Conservation (phyloP, 2,113 vertebrate species). For the Urocolius indicus region DNA sequence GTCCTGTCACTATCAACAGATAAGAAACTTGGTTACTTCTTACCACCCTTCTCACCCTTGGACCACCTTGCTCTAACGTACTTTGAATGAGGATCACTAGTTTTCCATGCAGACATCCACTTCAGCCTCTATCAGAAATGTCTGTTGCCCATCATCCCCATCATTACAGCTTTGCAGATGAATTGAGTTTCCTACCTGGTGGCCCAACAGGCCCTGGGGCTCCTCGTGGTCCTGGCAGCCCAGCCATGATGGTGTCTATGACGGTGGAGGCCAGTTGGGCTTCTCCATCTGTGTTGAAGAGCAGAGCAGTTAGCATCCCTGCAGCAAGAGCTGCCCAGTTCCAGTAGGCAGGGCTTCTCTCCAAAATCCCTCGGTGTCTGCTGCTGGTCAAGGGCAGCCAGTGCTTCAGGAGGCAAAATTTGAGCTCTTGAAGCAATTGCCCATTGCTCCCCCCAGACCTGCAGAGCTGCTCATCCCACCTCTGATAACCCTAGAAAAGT, state of each 20-base stretch:
- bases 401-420: not conserved
- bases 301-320: not conserved
- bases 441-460: not conserved
- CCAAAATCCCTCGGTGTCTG: not conserved
- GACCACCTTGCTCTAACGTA: not conserved
- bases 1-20: not conserved
- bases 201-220: slow-evolving; percentile 75
- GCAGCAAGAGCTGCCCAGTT: not conserved
- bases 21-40: not conserved
- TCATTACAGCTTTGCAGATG: not conserved
- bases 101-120: not conserved
- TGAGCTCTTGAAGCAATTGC: not conserved
- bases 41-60: not conserved
- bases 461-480: not conserved
- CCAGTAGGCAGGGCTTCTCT: not conserved
- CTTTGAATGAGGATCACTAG: not conserved
- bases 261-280: slow-evolving; percentile 75
- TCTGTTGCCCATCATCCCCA: not conserved
- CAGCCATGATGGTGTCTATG: slow-evolving; percentile 80
- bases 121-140: not conserved
- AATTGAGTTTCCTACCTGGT: slow-evolving; percentile 63
- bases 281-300: slow-evolving; percentile 71
- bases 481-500: not conserved
- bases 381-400: not conserved
- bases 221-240: slow-evolving; percentile 79